Base-by-base conservation (phyloP, 2,888 invertebrate genomes). In the Hipparchia sbordonii region DNA sequence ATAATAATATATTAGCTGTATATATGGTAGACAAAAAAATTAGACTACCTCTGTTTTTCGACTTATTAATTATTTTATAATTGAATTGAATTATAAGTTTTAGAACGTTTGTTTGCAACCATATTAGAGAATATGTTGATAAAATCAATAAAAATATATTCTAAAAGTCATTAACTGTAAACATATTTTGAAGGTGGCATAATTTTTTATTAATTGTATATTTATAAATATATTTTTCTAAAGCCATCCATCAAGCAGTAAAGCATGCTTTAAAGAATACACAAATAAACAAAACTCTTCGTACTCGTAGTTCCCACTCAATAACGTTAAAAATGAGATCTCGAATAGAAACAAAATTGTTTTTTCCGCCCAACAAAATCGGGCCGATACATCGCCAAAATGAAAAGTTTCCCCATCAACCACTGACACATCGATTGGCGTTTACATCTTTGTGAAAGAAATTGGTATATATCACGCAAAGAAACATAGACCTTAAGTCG, bases 361-460 rank as follows among this genome's bases (percentile, higher is more conserved):
- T 91, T 90, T 54, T 87, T 83, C 87, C 84, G 80, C 83, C 82
- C 84, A 84, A 85, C 81, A 79, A 77, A 86, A 85, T 79, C 83
- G 81, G 81, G 81, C 77, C 85, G 84, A 86, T 88, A 89, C 88
- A 88, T 87, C 85, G 87, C 82, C 87, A 87, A 90, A 92, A 92
- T 92, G 89, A 91, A 92, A 92, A 92, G 91, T 91, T 91, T 90
- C 84, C 87, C 89, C 87, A 92, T 91, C 90, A 89, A 81, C 87
- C 83, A 86, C 89, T 91, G 92, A 92, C 91, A 91, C 89, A 85
- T 90, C 89, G 91, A 91, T 87, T 91, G 90, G 88, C 90, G 88
- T 91, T 89, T 89, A 91, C 91, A 92, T 92, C 90, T 92, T 90
- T 87, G 88, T 90, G 84, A 84, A 87, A 87, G 84, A 89, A 90